A percentile compares a stretch with the other conserved stretches of the same genome.
phyloP scores from a whole-genome alignment of 2,113 vertebrate genomes.

The Chionomys nivalis region DNA sequence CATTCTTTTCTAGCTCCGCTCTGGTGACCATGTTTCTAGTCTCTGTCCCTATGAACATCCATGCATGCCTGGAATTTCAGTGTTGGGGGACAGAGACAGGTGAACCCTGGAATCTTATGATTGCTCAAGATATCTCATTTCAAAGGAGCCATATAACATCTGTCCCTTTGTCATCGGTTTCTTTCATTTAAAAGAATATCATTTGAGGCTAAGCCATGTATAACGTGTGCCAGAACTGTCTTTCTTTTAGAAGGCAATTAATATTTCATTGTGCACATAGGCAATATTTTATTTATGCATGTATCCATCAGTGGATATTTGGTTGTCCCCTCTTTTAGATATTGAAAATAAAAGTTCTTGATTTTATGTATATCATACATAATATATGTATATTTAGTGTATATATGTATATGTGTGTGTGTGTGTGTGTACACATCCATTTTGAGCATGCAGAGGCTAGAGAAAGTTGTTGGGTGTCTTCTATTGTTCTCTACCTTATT shows the following conservation, averaged over 20 bases:
- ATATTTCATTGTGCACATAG: background rate
- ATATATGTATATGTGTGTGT: background rate
- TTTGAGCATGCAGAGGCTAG: background rate
- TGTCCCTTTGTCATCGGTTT: background rate
- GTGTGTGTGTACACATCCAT: background rate
- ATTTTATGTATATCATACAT: background rate
- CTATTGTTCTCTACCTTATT: background rate
- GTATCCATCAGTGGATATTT: background rate
- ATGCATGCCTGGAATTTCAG: background rate
- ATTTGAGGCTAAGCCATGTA: background rate
- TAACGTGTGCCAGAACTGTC: background rate
- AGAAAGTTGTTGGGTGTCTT: background rate
- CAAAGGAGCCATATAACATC: background rate
- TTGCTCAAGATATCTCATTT: background rate
- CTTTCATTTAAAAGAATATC: background rate
- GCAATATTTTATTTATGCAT: background rate
- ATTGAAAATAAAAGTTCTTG: background rate
- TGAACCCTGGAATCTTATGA: background rate
- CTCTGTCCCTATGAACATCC: background rate
- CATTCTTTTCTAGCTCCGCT: background rate
- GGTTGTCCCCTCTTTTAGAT: background rate
- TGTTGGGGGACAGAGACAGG: background rate
- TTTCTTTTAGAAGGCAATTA: background rate
- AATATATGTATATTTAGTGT: background rate
- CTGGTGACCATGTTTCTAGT: background rate